Evolutionary conservation across 2,888 invertebrate species (phyloP), one percentile per base, ranked within the genome.

Genomic region (Sussaba pulchella): DNA sequence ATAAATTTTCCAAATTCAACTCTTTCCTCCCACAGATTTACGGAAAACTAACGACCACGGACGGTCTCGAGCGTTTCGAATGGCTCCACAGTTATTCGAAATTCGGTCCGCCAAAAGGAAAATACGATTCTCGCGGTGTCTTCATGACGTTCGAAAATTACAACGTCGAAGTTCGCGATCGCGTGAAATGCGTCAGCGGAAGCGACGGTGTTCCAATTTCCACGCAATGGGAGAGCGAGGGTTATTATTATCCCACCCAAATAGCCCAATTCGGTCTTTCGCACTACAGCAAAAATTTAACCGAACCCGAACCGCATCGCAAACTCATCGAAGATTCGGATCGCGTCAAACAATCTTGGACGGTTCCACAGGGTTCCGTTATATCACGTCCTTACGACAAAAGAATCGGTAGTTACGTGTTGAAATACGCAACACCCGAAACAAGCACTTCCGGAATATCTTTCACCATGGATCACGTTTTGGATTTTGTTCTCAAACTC

Each of bases 91-190:
- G 98, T 90, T 98, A 98, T 92, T 96, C 98, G 21, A 97, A 97
- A 92, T 95, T 98, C 6, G 98, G 98, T 90, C 95, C 96, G 86
- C 98, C 98, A 0, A 97, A 97, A 91, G 96, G 95, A 41, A 96
- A 96, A 86, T 99, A 99, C 92, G 96, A 98, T 89, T 96, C 99
- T 0, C 94, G 95, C 24, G 98, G 98, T 1, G 96, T 97, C 0
- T 99, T 98, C 92, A 97, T 98, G 93, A 98, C 98, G 82, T 99
- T 99, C 93, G 98, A 98, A 90, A 98, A 98, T 92, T 99, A 99
- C 93, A 99, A 99, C 92, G 99, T 99, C 0, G 99, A 99, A 93
- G 97, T 97, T 4, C 93, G 99, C 67, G 98, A 99, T 89, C 94
- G 99, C 75, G 99, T 99, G 0, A 98, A 99, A 92, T 99, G 99